Base-by-base conservation (phyloP, 1,140 invertebrate genomes). In the Physella acuta region DNA sequence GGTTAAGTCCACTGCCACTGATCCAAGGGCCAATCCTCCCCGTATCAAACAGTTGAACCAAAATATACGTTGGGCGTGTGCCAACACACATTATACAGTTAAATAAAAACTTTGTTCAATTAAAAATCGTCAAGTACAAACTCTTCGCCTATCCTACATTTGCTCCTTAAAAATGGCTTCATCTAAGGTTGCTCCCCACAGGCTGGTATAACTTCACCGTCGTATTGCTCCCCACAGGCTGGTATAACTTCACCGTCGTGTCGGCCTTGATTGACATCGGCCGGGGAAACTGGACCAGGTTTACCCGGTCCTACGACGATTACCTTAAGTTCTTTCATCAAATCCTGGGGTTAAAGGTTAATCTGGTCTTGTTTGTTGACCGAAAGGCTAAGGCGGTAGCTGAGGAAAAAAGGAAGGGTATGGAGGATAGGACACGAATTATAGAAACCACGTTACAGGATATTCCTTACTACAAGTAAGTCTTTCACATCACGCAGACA, bases 191-290 rank as follows among this genome's bases (percentile, higher is more conserved):
- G n/a, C n/a, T n/a, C n/a, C n/a, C n/a, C n/a, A n/a, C n/a, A 74
- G 73, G 70, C 26, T 11, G 53, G 56, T 71, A 71, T 60, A 71
- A 68, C 49, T 74, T 74, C 70, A 74, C 73, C 17, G 65, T 74
- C 37, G 73, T 74, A n/a, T n/a, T n/a, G n/a, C n/a, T n/a, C n/a
- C n/a, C n/a, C n/a, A n/a, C n/a, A 74, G 73, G 70, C 26, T 11
- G 53, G 56, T 71, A 71, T 60, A 71, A 68, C 49, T 74, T 74
- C 70, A 74, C 73, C 17, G 65, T 74, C 37, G 73, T 74, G 28
- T 71, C 73, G 2, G 70, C 66, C 26, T 39, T 74, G 70, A 31
- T 74, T 20, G 73, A 74, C 63, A 74, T 74, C n/a, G 73, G 73
- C 1, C 60, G 73, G 0, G 70, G 70, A 17, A 16, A 30, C 2